Evolutionary conservation across 2,888 invertebrate species (phyloP), one percentile per base, ranked within the genome.

Genomic region (Pristionchus fissidentatus): DNA sequence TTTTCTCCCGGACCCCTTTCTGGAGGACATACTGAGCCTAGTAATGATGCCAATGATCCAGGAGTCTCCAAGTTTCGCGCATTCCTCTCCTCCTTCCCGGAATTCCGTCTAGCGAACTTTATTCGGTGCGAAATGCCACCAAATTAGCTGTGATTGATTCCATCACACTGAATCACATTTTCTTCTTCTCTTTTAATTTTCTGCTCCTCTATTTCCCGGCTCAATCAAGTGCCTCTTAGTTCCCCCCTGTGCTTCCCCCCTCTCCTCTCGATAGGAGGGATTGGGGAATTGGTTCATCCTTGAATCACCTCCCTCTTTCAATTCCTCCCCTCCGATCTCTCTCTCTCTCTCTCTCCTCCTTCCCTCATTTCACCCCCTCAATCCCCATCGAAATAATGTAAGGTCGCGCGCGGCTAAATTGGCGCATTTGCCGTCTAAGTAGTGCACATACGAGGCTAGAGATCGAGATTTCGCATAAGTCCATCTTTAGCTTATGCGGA

Each of bases 111-210:
- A 29, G 7, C n/a, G 22, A 73, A 29, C 41, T 41, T 43, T 43
- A 22, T 19, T 43, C 26, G 32, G 26, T 7, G 26, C 43, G 41
- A 73, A 73, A 73, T 73, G 73, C 41, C 73, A 32, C 41, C 26
- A 73, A 41, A 73, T 73, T 73, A 52, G 78, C 78, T 78, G 8
- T 62, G 32, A 26, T 62, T 62, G 13, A 62, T 62, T 26, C 62
- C 19, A 15, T 62, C n/a, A n/a, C n/a, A n/a, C n/a, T n/a, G 26
- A 19, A 15, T 62, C 29, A 10, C 62, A 10, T 62, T 62, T n/a
- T 62, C 29, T 35, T 62, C 35, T 19, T 15, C 62, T 15, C 62
- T 32, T 19, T 10, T 62, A 35, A 62, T n/a, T 62, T 35, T 32
- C 29, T 62, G 26, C n/a, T n/a, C 29, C 29, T 29, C 62, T 26